phyloP scores from a whole-genome alignment of 2,888 invertebrate genomes.

The Isoperla grammatica region DNA sequence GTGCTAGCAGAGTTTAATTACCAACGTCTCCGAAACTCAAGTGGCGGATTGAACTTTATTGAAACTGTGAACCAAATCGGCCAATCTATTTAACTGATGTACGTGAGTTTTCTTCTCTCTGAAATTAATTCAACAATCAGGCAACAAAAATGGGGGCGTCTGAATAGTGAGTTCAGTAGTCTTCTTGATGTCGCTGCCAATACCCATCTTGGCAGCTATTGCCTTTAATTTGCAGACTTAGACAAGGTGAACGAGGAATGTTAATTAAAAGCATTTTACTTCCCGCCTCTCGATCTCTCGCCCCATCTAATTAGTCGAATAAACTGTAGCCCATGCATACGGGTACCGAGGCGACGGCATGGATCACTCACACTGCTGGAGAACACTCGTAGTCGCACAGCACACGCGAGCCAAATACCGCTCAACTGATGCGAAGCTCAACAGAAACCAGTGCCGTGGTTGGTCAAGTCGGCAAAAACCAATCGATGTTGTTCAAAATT shows the following conservation, averaged over 20 bases:
- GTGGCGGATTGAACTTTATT: too few species aligned
- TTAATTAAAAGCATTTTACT: slow-evolving; percentile 45
- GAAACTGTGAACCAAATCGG: background rate
- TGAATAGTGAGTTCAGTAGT: slow-evolving; percentile 8
- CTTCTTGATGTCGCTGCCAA: slow-evolving; percentile 8
- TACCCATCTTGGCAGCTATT: slow-evolving; percentile 34
- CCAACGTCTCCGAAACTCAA: too few species aligned
- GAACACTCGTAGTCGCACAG: too few species aligned
- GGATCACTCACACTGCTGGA: slow-evolving; percentile 6
- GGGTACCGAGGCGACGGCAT: background rate
- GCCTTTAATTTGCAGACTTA: slow-evolving; percentile 44
- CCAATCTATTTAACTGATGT: slow-evolving; percentile 21
- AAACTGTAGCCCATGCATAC: slow-evolving; percentile 5
- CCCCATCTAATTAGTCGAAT: slow-evolving; percentile 36
- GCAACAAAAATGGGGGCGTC: slow-evolving; percentile 42
- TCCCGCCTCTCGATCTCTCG: slow-evolving; percentile 34
- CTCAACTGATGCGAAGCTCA: too few species aligned
- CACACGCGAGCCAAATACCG: background rate
- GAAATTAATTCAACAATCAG: slow-evolving; percentile 46
- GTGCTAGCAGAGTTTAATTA: too few species aligned
- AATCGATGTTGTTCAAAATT: too few species aligned
- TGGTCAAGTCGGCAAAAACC: too few species aligned
- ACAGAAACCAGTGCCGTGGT: too few species aligned
- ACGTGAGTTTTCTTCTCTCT: slow-evolving; percentile 19
- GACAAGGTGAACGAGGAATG: slow-evolving; percentile 44